These are phyloP conservation scores for Siniperca knerii DNA, from an alignment of 2,113 vertebrate genomes.

Conservation along the genomic window DNA sequence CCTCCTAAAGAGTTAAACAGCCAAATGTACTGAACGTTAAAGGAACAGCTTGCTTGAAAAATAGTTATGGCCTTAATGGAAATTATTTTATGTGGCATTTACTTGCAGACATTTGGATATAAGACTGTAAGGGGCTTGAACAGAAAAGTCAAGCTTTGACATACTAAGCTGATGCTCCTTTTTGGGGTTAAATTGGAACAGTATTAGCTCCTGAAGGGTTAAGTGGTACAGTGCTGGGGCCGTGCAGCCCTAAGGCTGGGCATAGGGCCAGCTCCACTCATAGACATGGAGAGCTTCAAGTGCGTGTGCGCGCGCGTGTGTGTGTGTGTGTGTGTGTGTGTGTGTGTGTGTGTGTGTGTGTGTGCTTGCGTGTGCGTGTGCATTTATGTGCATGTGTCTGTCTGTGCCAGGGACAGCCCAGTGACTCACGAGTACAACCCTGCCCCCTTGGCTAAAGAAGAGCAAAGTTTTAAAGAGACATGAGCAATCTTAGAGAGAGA, in stretches of 20 bases:
- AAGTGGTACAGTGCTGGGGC: conserved; percentile 75
- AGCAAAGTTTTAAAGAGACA: conserved; percentile 84
- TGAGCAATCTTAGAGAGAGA: conserved; percentile 30
- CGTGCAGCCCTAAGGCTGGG: conserved; percentile 79
- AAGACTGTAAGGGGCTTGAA: conserved; percentile 26
- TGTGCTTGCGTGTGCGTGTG: neutral
- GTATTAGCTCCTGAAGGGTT: conserved; percentile 79
- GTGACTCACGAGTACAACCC: conserved; percentile 85
- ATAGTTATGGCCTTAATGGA: conserved; percentile 7
- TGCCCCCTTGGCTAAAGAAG: conserved; percentile 78
- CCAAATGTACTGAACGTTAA: conserved; percentile 47
- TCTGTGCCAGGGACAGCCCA: conserved; percentile 87
- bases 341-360: conserved; percentile 69
- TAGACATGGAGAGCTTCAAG: conserved; percentile 82
- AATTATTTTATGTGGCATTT: conserved; percentile 32
- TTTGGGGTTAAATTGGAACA: conserved; percentile 62
- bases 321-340: conserved; percentile 55
- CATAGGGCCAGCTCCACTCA: conserved; percentile 82
- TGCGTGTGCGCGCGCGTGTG: conserved; percentile 57
- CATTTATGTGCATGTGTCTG: conserved; percentile 64
- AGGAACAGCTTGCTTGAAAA: conserved; percentile 44
- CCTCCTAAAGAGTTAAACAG: conserved; percentile 64
- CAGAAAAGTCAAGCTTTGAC: conserved; percentile 41
- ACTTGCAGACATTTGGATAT: conserved; percentile 36
- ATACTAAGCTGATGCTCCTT: conserved; percentile 40